Base-by-base conservation (phyloP, 1,140 invertebrate genomes). In the Limonius californicus region DNA sequence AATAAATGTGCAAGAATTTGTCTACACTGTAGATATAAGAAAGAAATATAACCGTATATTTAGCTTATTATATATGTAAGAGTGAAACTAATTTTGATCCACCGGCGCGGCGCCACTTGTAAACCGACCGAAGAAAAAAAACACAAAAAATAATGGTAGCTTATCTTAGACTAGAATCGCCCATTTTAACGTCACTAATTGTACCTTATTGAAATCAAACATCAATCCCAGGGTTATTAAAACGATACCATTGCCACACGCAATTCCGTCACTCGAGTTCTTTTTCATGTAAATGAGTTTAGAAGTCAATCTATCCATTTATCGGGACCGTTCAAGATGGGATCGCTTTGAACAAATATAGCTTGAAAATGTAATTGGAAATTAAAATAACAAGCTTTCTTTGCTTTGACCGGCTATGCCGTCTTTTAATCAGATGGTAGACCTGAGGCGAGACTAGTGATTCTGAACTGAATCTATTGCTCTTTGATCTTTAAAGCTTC, bases 401-500 rank as follows among this genome's bases (percentile, higher is more conserved):
- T 62, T 57, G 43, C 55, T 57, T 62, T 50, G 61, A 57, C 35
- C 45, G 54, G 39, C 30, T 18, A 23, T 60, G 14, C 59, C 63
- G 47, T 65, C 63, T 65, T 65, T 65, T 61, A 57, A 65, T 61
- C 54, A 65, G 54, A 61, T 47, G 35, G 54, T 57, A 57, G 63
- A 56, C 63, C 59, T 61, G 39, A 61, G 63, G 63, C 63, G 55
- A 65, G 63, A 16, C 59, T 32, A 43, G 54, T 58, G 62, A 64
- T 59, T 60, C 56, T 59, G 35, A 59, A 11, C 32, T 21, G 45
- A 16, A 50, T 50, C 45, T 61, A 32, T 30, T 57, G 56, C 23
- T 7, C 43, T 56, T 62, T 57, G 45, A 61, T 45, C 42, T 16
- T 14, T 20, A 64, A 54, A 50, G 50, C 16, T 32, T 11, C 14